Conservation (phyloP, 2,113 vertebrate species). For the Mionectes macconnelli region DNA sequence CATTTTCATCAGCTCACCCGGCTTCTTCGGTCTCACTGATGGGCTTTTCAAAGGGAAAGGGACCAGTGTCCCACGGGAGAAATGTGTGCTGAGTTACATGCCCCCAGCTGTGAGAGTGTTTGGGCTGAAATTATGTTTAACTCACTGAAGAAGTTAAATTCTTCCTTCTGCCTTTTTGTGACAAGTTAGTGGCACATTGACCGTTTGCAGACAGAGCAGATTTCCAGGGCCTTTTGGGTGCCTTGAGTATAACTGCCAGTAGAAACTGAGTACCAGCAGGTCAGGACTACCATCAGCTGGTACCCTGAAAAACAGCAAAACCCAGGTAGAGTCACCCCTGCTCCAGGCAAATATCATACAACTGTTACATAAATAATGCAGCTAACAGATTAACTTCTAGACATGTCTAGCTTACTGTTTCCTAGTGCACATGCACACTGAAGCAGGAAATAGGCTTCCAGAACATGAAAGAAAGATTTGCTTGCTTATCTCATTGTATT, state of each 20-base stretch:
- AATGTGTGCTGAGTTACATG: not conserved
- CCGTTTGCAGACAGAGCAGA: not conserved
- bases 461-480: not conserved
- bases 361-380: not conserved
- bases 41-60: not conserved
- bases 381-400: not conserved
- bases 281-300: not conserved
- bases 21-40: not conserved
- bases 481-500: not conserved
- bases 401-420: not conserved
- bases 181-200: not conserved
- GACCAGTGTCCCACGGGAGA: not conserved
- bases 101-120: not conserved
- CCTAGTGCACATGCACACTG: not conserved
- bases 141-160: not conserved
- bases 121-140: not conserved
- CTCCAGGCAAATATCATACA: not conserved
- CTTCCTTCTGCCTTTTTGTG: not conserved
- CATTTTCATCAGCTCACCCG: not conserved
- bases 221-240: not conserved
- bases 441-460: constrained; percentile 7
- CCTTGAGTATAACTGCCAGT: not conserved
- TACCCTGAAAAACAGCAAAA: not conserved
- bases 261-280: not conserved
- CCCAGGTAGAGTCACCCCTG: not conserved